Evolutionary conservation across 2,888 invertebrate species (phyloP), one percentile per base, ranked within the genome.

Genomic region (Ennomos erosarius): DNA sequence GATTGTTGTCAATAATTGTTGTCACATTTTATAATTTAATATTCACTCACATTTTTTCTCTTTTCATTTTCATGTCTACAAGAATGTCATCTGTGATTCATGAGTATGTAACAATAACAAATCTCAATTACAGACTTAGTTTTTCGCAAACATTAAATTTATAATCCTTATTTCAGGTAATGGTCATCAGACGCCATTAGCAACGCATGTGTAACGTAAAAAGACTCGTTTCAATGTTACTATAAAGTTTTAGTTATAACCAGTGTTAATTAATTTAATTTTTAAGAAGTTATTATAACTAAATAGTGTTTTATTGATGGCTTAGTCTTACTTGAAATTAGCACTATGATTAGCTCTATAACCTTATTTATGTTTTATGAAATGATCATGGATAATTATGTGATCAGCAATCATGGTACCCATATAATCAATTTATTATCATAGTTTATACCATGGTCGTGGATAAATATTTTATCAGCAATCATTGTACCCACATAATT

Each of bases 171-270:
- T 86, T 82, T 45, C 88, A 92, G 93, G 92, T 84, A 91, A 88
- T 62, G 84, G 87, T 34, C 84, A 84, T 35, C 90, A 89, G 69
- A 84, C 87, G 48, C 88, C 94, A 3, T 76, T 94, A 74, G 94
- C 94, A 42, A 94, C 94, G 38, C 94, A 94, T 69, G 94, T 94
- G 75, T 94, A 94, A 93, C 84, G 77, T 72, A 71, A 66, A 69
- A 72, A 67, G 64, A 76, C 68, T 73, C 72, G 67, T 72, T 75
- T 71, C 46, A 37, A 46, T 42, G 42, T 34, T 49, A 33, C 1
- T 50, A 36, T 45, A 54, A 39, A 45, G 11, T 40, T 74, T 26
- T 67, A 36, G 12, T 59, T 52, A 37, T 34, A 57, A 33, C 42
- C 10, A 44, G 61, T 42, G 43, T 56, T 33, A 47, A 45, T 34